Base-by-base conservation (phyloP, 2,888 invertebrate species). In the Thumatha senex region DNA sequence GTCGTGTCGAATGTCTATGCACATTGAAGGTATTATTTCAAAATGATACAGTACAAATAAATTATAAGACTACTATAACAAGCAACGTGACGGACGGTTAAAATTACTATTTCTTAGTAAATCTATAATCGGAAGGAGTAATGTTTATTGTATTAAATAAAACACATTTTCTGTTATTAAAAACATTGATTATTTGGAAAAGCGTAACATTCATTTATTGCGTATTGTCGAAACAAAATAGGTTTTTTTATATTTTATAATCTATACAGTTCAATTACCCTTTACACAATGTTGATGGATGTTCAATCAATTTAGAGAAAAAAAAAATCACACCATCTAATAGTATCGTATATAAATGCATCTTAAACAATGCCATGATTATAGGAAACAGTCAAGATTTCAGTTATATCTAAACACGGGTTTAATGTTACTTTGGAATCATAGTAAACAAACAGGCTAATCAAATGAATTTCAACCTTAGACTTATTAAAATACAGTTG, bases 161-260 rank as follows among this genome's bases (percentile, higher is more conserved):
- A 88, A 89, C 81, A 78, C 80, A 70, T 33, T 12, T 54, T 29
- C 34, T 79, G 84, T 89, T 88, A 86, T 82, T 82, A 82, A 87
- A 24, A 87, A 86, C 84, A 78, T 82, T 87, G 89, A 89, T 89
- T 89, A 89, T 89, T 87, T 80, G 81, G 84, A 86, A 76, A 88
- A 89, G 86, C 85, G 82, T 82, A 84, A 87, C 82, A 84, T 85
- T 73, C 75, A 78, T 72, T 74, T 75, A 69, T 51, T 69, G 67
- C 63, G 52, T 51, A 67, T 54, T 69, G 67, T 67, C 58, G 59
- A 67, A 67, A 69, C 61, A 63, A 63, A 67, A 63, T 56, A 49
- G 46, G 51, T 58, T 63, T 58, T 63, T 7, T 31, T 5, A 24
- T 5, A 24, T 24, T 31, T 31, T 31, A 10, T 30, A 31, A 5